phyloP scores from a whole-genome alignment of 2,113 vertebrate genomes.

The Cariama cristata region DNA sequence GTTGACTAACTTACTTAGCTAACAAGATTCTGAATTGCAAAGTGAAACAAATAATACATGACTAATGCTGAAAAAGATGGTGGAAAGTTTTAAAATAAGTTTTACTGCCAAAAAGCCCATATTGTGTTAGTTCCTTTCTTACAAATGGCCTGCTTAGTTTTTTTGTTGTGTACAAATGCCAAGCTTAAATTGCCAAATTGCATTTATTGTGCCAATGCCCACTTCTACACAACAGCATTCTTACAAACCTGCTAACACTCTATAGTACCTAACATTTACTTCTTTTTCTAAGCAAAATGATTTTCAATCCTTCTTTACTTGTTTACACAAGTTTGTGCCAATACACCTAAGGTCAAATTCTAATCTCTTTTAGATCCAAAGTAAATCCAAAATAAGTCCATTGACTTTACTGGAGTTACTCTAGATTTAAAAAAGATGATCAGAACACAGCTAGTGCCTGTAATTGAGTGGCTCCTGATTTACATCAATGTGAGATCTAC shows the following conservation, averaged over 20 bases:
- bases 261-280: background rate
- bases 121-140: background rate
- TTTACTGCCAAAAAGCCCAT: background rate
- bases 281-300: background rate
- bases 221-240: fast-evolving
- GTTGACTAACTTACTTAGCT: background rate
- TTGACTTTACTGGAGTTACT: background rate
- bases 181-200: background rate
- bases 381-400: background rate
- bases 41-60: background rate
- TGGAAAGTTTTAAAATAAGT: background rate
- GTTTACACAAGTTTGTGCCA: background rate
- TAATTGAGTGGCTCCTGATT: background rate
- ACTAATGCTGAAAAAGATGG: background rate
- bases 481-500: background rate
- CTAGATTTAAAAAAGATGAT: background rate
- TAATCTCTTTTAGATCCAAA: background rate
- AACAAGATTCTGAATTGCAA: background rate
- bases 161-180: background rate
- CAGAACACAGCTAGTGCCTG: background rate
- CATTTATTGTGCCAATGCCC: background rate
- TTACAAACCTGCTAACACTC: background rate
- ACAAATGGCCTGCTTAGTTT: background rate
- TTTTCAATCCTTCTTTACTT: background rate
- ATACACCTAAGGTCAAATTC: background rate